Evolutionary conservation across 2,888 invertebrate genomes (phyloP), one percentile per base, ranked within the genome.

Genomic region (Coelopa pilipes): DNA sequence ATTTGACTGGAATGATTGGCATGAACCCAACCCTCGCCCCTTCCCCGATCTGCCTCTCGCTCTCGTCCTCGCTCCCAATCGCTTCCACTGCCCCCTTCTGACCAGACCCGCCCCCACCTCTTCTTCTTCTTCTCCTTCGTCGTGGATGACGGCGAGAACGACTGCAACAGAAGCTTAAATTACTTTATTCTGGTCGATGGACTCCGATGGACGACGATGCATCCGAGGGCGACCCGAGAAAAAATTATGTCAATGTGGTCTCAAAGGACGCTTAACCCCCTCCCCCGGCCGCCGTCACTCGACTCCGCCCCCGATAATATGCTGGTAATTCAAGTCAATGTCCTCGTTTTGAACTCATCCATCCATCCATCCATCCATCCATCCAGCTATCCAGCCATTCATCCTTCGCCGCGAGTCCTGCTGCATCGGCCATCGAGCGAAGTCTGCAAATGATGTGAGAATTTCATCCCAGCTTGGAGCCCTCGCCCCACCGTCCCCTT

Each of bases 1-100:
- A 75, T 68, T 76, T 75, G 70, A 75, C 68, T 76, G 76, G 74
- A 76, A 76, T 76, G 75, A 76, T 76, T 76, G 76, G 72, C 75
- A 74, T 76, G 74, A 75, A 63, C 46, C 74, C 74, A 75, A 66
- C 70, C 72, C 21, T 45, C 10, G 1, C n/a, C 15, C 46, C 7
- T 1, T 46, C 17, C 11, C 34, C 24, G 13, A n/a, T n/a, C n/a
- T n/a, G n/a, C 7, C 34, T 34, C 34, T 34, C 34, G 2, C 34
- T 34, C 34, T 34, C 7, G 7, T 17, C 19, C 49, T 17, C 45
- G 4, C 19, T 46, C 13, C 66, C n/a, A n/a, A n/a, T n/a, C n/a
- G n/a, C n/a, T n/a, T 66, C 49, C 21, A 49, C 49, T 66, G 47
- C 49, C 17, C 47, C 66, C 47, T 46, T 66, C 49, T 66, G 13